A percentile compares a stretch with the other conserved stretches of the same genome.
Conservation (phyloP, 2,888 invertebrate genomes). For the Drosophila histrio region DNA sequence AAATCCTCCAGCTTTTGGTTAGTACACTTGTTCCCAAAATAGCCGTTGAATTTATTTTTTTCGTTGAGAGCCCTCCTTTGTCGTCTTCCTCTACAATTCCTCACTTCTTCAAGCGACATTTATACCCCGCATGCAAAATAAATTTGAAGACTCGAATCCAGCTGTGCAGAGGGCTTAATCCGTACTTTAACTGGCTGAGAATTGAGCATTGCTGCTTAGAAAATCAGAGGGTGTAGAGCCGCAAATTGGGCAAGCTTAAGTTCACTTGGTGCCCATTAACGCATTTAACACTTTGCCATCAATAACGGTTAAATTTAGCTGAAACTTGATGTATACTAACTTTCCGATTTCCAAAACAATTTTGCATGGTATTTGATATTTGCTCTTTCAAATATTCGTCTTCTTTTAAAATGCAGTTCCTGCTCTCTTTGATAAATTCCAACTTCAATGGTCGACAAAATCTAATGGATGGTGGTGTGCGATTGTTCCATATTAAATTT, state of each 20-base stretch:
- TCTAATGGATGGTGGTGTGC: too few species aligned
- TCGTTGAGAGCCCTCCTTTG: too few species aligned
- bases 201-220: not conserved
- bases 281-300: not conserved
- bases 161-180: not conserved
- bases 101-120: not conserved
- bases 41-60: too few species aligned
- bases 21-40: too few species aligned
- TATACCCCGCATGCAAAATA: constrained; percentile 1
- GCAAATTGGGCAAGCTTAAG: not conserved
- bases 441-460: too few species aligned
- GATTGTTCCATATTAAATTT: too few species aligned
- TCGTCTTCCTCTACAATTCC: not conserved
- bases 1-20: too few species aligned
- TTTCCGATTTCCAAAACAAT: not conserved
- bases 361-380: too few species aligned
- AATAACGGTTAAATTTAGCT: not conserved
- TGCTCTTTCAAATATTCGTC: too few species aligned
- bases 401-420: too few species aligned
- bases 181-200: not conserved
- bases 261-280: not conserved
- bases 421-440: too few species aligned
- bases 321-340: not conserved
- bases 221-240: not conserved
- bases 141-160: not conserved